Conservation (phyloP, 2,113 vertebrate species). For the Pterocles gutturalis region DNA sequence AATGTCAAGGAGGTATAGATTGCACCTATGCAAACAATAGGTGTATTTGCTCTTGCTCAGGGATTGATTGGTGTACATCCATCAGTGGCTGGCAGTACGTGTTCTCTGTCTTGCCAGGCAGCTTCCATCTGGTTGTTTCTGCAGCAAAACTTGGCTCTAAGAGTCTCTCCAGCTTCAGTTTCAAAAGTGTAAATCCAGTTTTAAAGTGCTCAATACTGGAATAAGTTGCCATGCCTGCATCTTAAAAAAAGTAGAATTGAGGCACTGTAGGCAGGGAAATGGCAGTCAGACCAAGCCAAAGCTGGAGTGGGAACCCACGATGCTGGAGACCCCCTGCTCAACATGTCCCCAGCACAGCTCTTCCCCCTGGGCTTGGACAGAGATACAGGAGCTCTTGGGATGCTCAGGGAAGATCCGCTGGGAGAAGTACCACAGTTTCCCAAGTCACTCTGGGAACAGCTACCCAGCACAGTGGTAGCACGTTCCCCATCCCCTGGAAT, state of each 20-base stretch:
- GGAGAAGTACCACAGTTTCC: neutral
- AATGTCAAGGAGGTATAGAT: neutral
- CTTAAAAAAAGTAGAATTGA: fast-evolving
- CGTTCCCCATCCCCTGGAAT: neutral
- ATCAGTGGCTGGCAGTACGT: neutral
- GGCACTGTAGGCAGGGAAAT: neutral
- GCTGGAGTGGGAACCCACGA: neutral
- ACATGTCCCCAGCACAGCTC: fast-evolving
- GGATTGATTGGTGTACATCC: neutral
- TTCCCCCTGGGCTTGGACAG: neutral
- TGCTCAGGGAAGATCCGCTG: neutral
- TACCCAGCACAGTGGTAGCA: neutral
- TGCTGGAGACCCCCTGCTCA: neutral
- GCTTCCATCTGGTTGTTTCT: neutral
- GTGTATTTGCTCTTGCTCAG: neutral
- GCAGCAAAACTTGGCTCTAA: neutral
- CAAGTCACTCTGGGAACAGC: neutral
- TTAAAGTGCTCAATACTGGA: neutral
- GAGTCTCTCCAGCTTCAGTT: neutral
- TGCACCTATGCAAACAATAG: slow-evolving; percentile 20
- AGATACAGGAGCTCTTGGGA: neutral
- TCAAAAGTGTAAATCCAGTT: neutral
- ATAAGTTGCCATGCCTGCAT: neutral
- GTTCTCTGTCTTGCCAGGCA: fast-evolving
- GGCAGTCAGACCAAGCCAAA: neutral